Conservation (phyloP, 2,113 vertebrate species). For the Pteropus alecto region DNA sequence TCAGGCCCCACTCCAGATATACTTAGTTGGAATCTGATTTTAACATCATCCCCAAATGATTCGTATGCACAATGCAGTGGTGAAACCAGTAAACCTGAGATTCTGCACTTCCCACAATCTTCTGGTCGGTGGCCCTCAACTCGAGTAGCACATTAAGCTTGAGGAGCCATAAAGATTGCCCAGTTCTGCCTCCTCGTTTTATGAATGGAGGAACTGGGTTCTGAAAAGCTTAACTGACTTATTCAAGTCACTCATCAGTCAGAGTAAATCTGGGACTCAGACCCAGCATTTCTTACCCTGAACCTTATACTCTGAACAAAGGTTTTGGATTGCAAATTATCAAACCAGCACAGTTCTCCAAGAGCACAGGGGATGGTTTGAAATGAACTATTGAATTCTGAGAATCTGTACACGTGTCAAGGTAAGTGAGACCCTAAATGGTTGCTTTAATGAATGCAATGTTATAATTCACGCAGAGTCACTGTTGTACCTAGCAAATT, state of each 20-base stretch:
- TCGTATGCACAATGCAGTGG: neutral
- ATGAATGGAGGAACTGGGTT: neutral
- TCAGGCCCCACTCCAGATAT: neutral
- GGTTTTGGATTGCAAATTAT: neutral
- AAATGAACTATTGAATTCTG: neutral
- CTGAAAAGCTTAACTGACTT: neutral
- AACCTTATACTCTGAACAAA: neutral
- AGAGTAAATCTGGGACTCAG: neutral
- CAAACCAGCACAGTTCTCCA: neutral
- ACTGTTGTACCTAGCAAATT: slow-evolving; percentile 81
- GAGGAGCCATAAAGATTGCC: neutral
- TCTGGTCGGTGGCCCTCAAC: neutral
- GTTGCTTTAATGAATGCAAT: slow-evolving; percentile 74
- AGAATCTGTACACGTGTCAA: slow-evolving; percentile 25
- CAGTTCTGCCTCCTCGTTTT: neutral
- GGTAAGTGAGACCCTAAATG: slow-evolving; percentile 53
- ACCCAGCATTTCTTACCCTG: neutral
- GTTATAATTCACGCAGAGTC: slow-evolving; percentile 80
- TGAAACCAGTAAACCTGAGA: neutral
- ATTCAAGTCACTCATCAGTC: neutral
- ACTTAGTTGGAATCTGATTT: neutral
- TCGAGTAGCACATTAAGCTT: neutral
- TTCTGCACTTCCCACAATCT: neutral
- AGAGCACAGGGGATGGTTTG: neutral
- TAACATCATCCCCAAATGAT: neutral